These are phyloP conservation scores for Anisognathus igniventris DNA, from an alignment of 2,797 vertebrate species.

Conservation along the genomic window DNA sequence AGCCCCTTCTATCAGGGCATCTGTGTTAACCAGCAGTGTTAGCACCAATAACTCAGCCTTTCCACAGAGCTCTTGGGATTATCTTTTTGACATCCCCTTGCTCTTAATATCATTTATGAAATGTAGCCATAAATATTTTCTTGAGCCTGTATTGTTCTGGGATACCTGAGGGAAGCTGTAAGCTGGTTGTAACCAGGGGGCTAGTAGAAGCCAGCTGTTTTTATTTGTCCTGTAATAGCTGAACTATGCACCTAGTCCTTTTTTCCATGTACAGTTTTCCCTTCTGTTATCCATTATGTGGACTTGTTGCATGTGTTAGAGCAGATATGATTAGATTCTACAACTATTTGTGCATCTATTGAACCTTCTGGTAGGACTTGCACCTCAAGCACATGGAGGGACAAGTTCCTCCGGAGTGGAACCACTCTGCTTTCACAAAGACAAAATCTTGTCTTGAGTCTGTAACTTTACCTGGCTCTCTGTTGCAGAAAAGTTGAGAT, in stretches of 20 bases:
- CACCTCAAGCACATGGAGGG: not conserved
- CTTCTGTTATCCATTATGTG: constrained; percentile 1
- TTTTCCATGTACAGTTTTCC: not conserved
- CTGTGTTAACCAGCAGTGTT: not conserved
- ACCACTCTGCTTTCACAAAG: not conserved
- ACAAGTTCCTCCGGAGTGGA: not conserved
- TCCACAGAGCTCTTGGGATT: not conserved
- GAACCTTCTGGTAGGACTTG: not conserved
- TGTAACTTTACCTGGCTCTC: not conserved
- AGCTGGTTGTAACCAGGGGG: not conserved
- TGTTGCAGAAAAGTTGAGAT: not conserved
- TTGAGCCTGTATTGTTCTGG: not conserved
- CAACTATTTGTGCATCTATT: not conserved
- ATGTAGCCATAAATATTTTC: not conserved
- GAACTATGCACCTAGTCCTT: not conserved
- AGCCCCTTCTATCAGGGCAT: not conserved
- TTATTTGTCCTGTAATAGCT: constrained; percentile 17
- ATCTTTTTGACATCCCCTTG: not conserved
- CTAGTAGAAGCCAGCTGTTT: constrained; percentile 9
- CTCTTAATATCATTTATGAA: not conserved
- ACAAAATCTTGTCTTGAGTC: not conserved
- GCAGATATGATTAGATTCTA: not conserved
- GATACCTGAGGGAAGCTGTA: not conserved
- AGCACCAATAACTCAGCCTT: not conserved
- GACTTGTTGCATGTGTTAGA: not conserved